Conservation (phyloP, 1,140 invertebrate genomes). For the Leguminivora glycinivorella region DNA sequence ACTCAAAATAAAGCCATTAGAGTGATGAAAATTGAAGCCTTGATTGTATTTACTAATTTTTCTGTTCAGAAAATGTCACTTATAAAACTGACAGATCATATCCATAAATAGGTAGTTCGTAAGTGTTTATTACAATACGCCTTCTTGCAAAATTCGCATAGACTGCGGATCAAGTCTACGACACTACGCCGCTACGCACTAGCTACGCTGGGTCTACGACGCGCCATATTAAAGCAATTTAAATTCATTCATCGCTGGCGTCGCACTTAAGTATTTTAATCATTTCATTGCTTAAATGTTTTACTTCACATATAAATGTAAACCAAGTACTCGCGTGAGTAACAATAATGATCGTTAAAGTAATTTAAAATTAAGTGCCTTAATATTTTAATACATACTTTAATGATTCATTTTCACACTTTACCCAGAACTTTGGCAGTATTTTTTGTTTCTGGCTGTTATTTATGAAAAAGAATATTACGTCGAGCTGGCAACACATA, state of each 20-base stretch:
- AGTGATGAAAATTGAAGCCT: too few relatives aligned
- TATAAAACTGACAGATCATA: too few relatives aligned
- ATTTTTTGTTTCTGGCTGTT: background rate
- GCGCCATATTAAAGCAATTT: background rate
- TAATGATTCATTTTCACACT: conserved; percentile 21
- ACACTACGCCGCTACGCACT: conserved; percentile 9
- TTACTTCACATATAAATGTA: background rate
- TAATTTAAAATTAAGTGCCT: background rate
- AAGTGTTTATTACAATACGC: too few relatives aligned
- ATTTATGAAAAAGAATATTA: conserved; percentile 23
- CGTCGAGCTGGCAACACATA: conserved; percentile 36
- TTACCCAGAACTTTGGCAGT: background rate
- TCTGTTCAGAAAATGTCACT: too few relatives aligned
- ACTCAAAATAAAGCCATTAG: too few relatives aligned
- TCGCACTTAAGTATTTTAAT: background rate
- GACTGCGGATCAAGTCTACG: background rate
- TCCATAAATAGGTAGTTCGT: too few relatives aligned
- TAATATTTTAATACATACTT: background rate
- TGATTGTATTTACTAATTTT: too few relatives aligned
- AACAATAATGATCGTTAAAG: background rate
- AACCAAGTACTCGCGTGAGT: background rate
- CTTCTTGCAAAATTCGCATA: background rate
- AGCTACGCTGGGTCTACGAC: conserved; percentile 13
- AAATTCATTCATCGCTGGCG: background rate
- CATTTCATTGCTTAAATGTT: background rate